Evolutionary conservation across 2,113 vertebrate species (phyloP), one percentile per base, ranked within the genome.

Genomic region (Chlorocebus sabaeus): DNA sequence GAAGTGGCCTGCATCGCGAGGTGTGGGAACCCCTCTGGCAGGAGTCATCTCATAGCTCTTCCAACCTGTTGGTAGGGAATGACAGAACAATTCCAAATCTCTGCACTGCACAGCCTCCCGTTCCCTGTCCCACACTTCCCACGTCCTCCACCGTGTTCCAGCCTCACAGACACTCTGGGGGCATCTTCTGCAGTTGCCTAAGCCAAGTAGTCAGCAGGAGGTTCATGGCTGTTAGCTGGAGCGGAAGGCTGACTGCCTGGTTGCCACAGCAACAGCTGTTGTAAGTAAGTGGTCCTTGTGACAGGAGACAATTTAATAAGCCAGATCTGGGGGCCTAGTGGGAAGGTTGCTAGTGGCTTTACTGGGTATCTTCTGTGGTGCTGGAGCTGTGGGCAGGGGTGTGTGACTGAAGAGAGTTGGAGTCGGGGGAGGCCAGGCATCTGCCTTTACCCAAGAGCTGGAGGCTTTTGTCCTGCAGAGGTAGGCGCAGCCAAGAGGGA

Each of bases 191-290:
- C 92, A n/a, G 14, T 88, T 90, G 52, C 18, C 95, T 25, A 40
- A 90, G 92, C 95, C 95, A 90, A 52, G 43, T 25, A 96, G 87
- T 90, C 94, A 13, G 78, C 25, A 8, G 97, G 97, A 93, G 86
- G 78, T 1, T 13, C n/a, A 5, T 45, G 89, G 59, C 85, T 79
- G 88, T 96, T 94, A 84, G 67, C 86, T 80, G 50, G 82, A 97
- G 98, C 83, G 67, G 75, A 97, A 95, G 95, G 67, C 95, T 89
- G 86, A 61, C 7, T 27, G 98, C 89, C 83, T 50, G 48, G 45
- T 97, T 89, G 40, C 81, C 68, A 48, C 92, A 78, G 78, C 93
- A 98, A 98, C 97, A 75, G 75, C 88, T 95, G 83, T 98, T 94
- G 64, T 92, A 85, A 94, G 88, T 70, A 83, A 94, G 79, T 89